Evolutionary conservation across 2,797 vertebrate species (phyloP), one percentile per base, ranked within the genome.

Genomic region (Myioborus miniatus): DNA sequence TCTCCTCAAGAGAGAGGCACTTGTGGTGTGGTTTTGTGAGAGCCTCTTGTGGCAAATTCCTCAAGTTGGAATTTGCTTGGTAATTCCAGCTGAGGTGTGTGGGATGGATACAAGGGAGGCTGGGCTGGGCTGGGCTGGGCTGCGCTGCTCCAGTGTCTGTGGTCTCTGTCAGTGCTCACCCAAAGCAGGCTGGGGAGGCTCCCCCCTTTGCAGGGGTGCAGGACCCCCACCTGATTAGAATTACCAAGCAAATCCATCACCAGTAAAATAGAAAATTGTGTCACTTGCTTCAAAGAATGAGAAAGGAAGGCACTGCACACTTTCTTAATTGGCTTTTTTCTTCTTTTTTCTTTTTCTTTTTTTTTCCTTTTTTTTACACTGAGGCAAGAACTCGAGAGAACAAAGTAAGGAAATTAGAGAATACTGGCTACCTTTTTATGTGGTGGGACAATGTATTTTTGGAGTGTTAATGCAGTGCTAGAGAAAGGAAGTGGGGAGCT

Each of bases 161-260:
- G 62, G 14, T 15, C 24, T 24, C 39, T 52, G 1, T 12, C 8
- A 1, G 23, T 8, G 77, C 55, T 72, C 1, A 0, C 77, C 37
- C 58, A 26, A 8, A 63, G 56, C n/a, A 4, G 8, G 23, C 18
- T 15, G 3, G 0, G 47, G 18, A 64, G 34, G 22, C 14, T 80
- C 34, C 2, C 36, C 1, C 43, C 50, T 77, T 82, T 70, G 85
- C 34, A 82, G 60, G 36, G 69, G 15, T 23, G 20, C 39, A n/a
- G 8, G 20, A 62, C 11, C 24, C 32, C 36, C 2, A 3, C 46
- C 63, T 83, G 56, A 22, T 69, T 47, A 37, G 83, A 69, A 64
- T 64, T 34, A 14, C 47, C 26, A 27, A 58, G 55, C 34, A 94
- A 37, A 53, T 49, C 55, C 15, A 5, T 41, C 5, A 0, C 32